Conservation (phyloP, 2,113 vertebrate species). For the Ceratotherium simum region DNA sequence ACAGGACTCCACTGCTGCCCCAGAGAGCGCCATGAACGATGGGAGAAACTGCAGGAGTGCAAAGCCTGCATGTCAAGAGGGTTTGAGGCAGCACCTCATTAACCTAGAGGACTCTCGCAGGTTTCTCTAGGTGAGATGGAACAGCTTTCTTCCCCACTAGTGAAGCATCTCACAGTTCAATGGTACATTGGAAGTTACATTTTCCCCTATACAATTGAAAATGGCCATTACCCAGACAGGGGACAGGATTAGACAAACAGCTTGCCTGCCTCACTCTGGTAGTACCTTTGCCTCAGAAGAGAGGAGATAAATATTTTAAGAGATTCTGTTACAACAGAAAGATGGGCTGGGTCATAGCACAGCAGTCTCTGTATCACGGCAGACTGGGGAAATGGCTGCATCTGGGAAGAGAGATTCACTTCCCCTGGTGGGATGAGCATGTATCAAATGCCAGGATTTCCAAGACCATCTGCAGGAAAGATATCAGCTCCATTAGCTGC, state of each 20-base stretch:
- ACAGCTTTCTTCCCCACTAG: neutral
- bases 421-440: neutral
- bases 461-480: conserved; percentile 62
- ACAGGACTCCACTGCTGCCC: neutral
- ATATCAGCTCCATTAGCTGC: conserved; percentile 6
- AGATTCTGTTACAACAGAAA: conserved; percentile 27
- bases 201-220: neutral
- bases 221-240: neutral
- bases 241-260: neutral
- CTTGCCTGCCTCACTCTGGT: neutral
- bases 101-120: neutral
- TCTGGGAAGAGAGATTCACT: neutral
- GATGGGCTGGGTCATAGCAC: neutral
- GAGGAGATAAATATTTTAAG: conserved; percentile 45
- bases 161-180: neutral
- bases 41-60: neutral
- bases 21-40: neutral
- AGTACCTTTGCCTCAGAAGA: neutral
- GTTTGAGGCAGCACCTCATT: neutral
- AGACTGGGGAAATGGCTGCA: neutral
- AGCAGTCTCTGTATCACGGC: neutral
- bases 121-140: neutral
- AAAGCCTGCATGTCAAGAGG: neutral
- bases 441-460: neutral
- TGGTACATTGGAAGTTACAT: neutral